phyloP scores from a whole-genome alignment of 92 coral and sea anemone species.

The Phenganax subtilis region DNA sequence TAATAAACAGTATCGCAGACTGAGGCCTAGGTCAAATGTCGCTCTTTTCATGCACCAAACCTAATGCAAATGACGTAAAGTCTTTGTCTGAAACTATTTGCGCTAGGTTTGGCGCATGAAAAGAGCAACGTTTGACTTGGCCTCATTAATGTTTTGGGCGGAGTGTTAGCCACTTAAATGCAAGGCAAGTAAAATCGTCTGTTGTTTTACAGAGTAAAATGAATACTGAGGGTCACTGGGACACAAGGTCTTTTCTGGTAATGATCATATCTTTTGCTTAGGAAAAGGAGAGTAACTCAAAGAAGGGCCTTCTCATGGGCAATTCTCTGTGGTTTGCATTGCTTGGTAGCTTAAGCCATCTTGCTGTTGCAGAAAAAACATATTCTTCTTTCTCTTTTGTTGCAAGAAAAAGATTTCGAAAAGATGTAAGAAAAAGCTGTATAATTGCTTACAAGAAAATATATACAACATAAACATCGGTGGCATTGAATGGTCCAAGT shows the following conservation, averaged over 20 bases:
- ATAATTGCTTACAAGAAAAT: neutral
- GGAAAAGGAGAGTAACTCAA: constrained; percentile 89
- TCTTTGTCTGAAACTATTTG: too few species aligned
- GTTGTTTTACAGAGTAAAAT: too few species aligned
- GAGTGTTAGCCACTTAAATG: too few species aligned
- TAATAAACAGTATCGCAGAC: neutral
- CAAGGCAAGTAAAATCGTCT: too few species aligned
- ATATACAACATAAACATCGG: neutral
- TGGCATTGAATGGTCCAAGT: neutral
- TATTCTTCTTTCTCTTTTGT: constrained; percentile 84
- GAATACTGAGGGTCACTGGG: too few species aligned
- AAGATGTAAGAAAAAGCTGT: constrained; percentile 61
- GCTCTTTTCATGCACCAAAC: too few species aligned
- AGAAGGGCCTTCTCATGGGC: constrained; percentile 53
- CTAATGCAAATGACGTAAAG: too few species aligned
- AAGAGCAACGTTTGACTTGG: too few species aligned
- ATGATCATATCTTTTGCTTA: constrained; percentile 14
- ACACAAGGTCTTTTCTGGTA: too few species aligned
- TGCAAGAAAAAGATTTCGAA: constrained; percentile 71
- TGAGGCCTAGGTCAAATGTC: too few species aligned
- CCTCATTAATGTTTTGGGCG: neutral
- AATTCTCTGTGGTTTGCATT: constrained; percentile 59
- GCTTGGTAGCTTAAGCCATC: constrained; percentile 58
- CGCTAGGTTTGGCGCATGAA: too few species aligned
- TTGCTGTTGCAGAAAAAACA: constrained; percentile 79